Evolutionary conservation across 2,113 vertebrate species (phyloP).

Genomic region (Hippocampus comes): DNA sequence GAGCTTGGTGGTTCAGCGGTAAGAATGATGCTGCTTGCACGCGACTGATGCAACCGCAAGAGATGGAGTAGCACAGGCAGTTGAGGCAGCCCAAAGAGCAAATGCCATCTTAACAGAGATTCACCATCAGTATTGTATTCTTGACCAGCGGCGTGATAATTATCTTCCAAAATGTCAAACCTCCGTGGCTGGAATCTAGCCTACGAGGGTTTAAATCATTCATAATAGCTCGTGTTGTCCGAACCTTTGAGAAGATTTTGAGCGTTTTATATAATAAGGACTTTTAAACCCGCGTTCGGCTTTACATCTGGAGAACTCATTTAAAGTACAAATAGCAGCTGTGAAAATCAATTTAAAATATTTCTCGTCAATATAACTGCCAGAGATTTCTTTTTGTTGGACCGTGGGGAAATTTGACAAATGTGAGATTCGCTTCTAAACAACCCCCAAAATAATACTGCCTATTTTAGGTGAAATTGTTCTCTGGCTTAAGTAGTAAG

Average conservation of each 20-base stretch:
- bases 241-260: slow-evolving; percentile 3
- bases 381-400: not conserved
- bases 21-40: slow-evolving; percentile 20
- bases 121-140: slow-evolving; percentile 52
- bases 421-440: not conserved
- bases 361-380: not conserved
- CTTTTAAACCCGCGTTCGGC: not conserved
- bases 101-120: slow-evolving; percentile 49
- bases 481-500: not conserved
- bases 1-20: slow-evolving; percentile 1
- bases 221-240: slow-evolving; percentile 11
- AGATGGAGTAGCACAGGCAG: slow-evolving; percentile 40
- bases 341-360: not conserved
- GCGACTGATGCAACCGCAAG: slow-evolving; percentile 44
- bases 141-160: slow-evolving; percentile 61
- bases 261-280: slow-evolving; percentile 1
- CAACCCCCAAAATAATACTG: not conserved
- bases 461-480: not conserved
- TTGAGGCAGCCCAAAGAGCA: slow-evolving; percentile 35
- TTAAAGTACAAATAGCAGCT: not conserved
- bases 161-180: slow-evolving; percentile 59
- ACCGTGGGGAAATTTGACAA: not conserved
- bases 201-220: slow-evolving; percentile 42
- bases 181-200: slow-evolving; percentile 37
- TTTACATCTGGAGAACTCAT: not conserved